These are phyloP conservation scores for Corythornis leucogaster DNA, from an alignment of 2,797 vertebrate species.

Conservation along the genomic window DNA sequence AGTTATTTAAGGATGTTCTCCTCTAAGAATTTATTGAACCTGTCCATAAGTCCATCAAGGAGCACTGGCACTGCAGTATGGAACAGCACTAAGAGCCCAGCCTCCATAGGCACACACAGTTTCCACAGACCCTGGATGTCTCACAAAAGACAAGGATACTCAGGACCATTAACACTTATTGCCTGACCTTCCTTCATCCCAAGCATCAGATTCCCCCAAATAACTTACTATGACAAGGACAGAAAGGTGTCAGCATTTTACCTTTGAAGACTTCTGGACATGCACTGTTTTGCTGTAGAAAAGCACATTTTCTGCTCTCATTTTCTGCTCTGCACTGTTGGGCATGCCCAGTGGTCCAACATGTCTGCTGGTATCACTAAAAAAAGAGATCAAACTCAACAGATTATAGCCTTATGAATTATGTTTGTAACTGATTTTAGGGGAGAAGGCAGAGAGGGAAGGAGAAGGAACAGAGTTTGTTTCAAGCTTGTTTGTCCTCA, in stretches of 20 bases:
- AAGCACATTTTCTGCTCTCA: not conserved
- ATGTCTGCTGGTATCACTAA: not conserved
- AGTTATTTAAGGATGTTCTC: not conserved
- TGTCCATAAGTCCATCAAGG: not conserved
- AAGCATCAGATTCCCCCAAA: not conserved
- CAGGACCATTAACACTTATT: not conserved
- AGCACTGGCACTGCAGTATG: not conserved
- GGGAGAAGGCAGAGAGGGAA: not conserved
- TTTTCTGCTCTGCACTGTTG: not conserved
- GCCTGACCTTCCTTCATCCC: not conserved
- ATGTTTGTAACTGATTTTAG: not conserved
- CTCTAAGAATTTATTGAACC: not conserved
- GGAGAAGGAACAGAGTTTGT: not conserved
- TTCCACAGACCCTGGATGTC: not conserved
- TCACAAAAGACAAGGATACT: not conserved
- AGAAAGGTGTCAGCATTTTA: not conserved
- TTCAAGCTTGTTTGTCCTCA: not conserved
- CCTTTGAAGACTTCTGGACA: not conserved
- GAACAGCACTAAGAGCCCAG: not conserved
- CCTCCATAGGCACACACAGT: accelerated
- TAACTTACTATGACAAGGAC: not conserved
- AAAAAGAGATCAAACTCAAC: not conserved
- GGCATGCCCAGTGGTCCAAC: not conserved
- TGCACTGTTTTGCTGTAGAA: not conserved
- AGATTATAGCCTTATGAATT: not conserved